A percentile compares a stretch with the other conserved stretches of the same genome.
These are phyloP conservation scores for Kryptopterus vitreolus DNA, from an alignment of 2,797 vertebrate genomes.

Conservation along the genomic window DNA sequence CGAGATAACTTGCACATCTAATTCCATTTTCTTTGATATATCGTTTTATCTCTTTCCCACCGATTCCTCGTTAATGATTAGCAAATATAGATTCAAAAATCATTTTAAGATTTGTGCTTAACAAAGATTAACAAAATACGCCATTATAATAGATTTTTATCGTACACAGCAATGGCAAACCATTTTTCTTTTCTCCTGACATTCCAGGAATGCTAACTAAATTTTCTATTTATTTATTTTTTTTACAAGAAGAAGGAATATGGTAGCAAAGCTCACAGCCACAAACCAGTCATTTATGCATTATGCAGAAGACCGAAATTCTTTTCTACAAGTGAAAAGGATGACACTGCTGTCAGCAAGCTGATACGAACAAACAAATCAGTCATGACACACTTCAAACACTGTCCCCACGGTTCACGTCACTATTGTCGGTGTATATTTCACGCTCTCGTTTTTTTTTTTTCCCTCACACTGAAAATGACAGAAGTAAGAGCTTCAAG, in stretches of 20 bases:
- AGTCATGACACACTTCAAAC: constrained; percentile 46
- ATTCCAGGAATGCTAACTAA: not conserved
- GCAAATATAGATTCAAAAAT: not conserved
- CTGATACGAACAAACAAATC: constrained; percentile 37
- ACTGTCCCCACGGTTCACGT: constrained; percentile 36
- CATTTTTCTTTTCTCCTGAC: not conserved
- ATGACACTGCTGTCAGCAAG: constrained; percentile 27
- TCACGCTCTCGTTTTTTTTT: constrained; percentile 18
- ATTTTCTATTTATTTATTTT: constrained; percentile 32
- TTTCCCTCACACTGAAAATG: not conserved
- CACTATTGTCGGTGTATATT: constrained; percentile 20
- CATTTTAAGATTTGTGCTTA: constrained; percentile 7
- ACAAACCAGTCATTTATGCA: constrained; percentile 22
- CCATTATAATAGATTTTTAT: not conserved
- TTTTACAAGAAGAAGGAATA: constrained; percentile 15
- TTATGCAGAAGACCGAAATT: constrained; percentile 24
- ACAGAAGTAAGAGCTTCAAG: constrained; percentile 4
- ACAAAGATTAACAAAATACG: not conserved
- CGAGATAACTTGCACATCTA: not conserved
- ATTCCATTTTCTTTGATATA: constrained; percentile 6
- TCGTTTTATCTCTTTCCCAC: not conserved
- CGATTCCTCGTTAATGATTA: not conserved
- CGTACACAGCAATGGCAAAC: not conserved
- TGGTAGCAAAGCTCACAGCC: not conserved
- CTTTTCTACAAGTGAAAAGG: constrained; percentile 29